Evolutionary conservation across 2,797 vertebrate genomes (phyloP).

Genomic region (Halcyon leucocephala): DNA sequence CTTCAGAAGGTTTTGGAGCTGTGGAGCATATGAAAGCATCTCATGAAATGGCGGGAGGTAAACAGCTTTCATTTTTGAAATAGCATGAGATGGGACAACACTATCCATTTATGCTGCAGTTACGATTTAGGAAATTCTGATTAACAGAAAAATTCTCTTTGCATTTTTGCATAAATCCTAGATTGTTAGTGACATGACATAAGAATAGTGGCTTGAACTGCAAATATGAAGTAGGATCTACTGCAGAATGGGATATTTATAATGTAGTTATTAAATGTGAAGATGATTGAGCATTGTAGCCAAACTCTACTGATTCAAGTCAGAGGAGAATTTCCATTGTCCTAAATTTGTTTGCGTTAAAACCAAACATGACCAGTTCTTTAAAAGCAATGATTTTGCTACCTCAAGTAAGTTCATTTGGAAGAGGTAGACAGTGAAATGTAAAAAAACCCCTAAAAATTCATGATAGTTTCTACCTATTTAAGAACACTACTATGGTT

Average conservation of each 20-base stretch:
- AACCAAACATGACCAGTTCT: neutral
- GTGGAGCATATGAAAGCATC: neutral
- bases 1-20: neutral
- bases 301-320: neutral
- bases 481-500: neutral
- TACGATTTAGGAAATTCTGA: neutral
- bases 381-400: neutral
- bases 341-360: neutral
- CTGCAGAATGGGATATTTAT: neutral
- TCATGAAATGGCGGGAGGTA: neutral
- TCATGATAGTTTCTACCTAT: neutral
- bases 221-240: neutral
- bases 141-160: neutral
- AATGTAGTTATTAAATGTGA: neutral
- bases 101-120: neutral
- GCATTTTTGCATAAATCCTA: neutral
- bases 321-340: neutral
- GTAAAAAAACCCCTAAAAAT: neutral
- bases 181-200: neutral
- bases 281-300: neutral
- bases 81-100: fast-evolving
- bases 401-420: neutral
- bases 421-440: neutral
- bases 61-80: neutral
- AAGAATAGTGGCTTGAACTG: neutral